These are phyloP conservation scores for Apotomis capreana DNA, from an alignment of 2,888 invertebrate genomes.

Conservation along the genomic window DNA sequence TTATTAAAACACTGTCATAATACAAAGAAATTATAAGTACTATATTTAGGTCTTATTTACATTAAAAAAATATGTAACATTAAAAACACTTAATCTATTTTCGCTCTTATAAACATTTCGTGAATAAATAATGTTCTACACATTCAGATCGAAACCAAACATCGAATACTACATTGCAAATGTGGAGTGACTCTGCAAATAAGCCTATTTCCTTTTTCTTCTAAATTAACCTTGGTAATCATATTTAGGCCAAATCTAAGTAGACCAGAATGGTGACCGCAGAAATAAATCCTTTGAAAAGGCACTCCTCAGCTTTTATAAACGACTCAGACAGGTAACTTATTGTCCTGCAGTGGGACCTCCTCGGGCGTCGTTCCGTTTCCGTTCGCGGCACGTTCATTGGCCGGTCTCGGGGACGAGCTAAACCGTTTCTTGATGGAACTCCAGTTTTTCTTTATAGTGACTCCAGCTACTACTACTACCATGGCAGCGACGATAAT, in stretches of 20 bases:
- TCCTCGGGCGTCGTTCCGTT: constrained; percentile 73
- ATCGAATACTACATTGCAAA: constrained; percentile 42
- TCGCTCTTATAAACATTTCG: constrained; percentile 38
- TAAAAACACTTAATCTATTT: constrained; percentile 41
- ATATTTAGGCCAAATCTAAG: neutral
- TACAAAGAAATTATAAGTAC: constrained; percentile 32
- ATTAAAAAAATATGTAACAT: constrained; percentile 32
- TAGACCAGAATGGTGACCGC: neutral
- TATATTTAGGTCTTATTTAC: constrained; percentile 26
- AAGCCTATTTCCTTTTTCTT: neutral
- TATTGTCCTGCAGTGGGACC: constrained; percentile 72
- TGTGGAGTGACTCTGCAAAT: neutral
- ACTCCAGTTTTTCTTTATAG: constrained; percentile 83
- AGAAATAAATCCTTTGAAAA: constrained; percentile 12
- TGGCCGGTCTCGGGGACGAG: constrained; percentile 66
- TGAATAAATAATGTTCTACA: constrained; percentile 57
- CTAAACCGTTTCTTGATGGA: constrained; percentile 74
- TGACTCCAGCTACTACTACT: constrained; percentile 79
- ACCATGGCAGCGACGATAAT: constrained; percentile 81
- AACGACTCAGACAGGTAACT: constrained; percentile 67
- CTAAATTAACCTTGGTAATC: too few relatives aligned
- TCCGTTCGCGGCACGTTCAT: constrained; percentile 60
- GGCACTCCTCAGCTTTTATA: constrained; percentile 34
- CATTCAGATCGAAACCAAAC: constrained; percentile 75
- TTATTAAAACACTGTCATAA: constrained; percentile 33